Conservation (phyloP, 2,888 invertebrate species). For the Bellardia bayeri region DNA sequence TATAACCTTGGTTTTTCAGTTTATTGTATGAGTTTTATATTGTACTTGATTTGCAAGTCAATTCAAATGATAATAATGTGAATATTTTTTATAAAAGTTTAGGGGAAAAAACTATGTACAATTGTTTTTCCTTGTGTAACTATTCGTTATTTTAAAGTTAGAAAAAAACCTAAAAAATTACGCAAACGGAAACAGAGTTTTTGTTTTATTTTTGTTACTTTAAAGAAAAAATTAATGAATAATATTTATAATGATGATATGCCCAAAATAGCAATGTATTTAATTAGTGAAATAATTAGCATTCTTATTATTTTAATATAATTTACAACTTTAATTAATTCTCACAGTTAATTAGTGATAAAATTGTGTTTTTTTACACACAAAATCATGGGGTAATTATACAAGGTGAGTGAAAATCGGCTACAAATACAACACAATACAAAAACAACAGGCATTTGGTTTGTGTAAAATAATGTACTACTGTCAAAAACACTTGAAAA, state of each 20-base stretch:
- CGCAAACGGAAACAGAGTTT: constrained; percentile 52
- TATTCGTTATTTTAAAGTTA: constrained; percentile 16
- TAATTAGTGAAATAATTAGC: constrained; percentile 35
- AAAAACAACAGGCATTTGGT: too few relatives aligned
- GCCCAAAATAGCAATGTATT: background rate
- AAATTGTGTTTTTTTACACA: background rate
- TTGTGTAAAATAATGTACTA: too few relatives aligned
- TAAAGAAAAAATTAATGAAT: background rate
- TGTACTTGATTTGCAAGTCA: background rate
- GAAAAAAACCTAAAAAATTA: constrained; percentile 3
- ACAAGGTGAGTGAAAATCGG: too few relatives aligned
- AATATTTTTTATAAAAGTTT: constrained; percentile 22
- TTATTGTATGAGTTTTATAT: background rate
- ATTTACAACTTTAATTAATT: constrained; percentile 7
- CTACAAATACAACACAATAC: too few relatives aligned
- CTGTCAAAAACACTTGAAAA: background rate
- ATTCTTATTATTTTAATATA: constrained; percentile 18
- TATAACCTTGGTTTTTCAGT: constrained; percentile 33
- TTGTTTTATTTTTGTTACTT: constrained; percentile 4
- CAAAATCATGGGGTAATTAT: background rate
- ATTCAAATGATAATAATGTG: constrained; percentile 39
- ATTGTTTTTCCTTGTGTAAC: constrained; percentile 30
- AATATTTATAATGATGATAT: background rate
- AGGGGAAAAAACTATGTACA: background rate
- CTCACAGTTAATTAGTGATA: background rate